A percentile compares a stretch with the other conserved stretches of the same genome.
Conservation (phyloP, 2,888 invertebrate species). For the Caenorhabditis sp. region DNA sequence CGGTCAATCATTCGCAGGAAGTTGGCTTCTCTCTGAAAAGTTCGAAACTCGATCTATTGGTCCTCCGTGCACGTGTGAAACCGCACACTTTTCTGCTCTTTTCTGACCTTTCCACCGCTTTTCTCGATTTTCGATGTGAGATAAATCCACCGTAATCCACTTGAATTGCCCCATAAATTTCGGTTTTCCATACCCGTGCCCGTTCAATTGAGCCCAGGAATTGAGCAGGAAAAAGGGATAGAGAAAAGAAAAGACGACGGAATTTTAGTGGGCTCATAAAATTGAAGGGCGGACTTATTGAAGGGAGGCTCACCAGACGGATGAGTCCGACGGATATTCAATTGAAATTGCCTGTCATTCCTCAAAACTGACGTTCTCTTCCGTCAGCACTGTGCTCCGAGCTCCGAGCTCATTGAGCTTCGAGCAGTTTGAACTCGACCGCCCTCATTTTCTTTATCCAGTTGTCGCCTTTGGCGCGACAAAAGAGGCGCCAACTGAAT, state of each 20-base stretch:
- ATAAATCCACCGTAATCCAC: background rate
- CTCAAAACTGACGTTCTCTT: background rate
- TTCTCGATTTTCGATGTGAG: conserved; percentile 11
- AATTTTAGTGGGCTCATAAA: conserved; percentile 43
- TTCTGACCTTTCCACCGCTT: conserved; percentile 7
- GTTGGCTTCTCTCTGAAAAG: conserved; percentile 78
- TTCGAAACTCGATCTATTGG: conserved; percentile 7
- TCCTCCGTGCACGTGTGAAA: conserved; percentile 15
- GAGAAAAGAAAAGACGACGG: conserved; percentile 9
- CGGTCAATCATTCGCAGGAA: conserved; percentile 79
- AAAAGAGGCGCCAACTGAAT: conserved; percentile 47
- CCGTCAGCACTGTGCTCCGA: no score
- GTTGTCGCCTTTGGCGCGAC: conserved; percentile 48
- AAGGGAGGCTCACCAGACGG: conserved; percentile 5
- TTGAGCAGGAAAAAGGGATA: conserved; percentile 37
- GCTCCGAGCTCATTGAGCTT: no score
- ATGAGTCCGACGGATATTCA: conserved; percentile 25
- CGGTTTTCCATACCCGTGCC: conserved; percentile 58
- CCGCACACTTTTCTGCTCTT: conserved; percentile 12
- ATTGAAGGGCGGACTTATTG: conserved; percentile 47
- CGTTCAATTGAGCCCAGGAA: conserved; percentile 37
- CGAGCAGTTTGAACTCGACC: background rate
- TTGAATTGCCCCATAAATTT: conserved; percentile 43
- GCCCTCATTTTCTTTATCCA: conserved; percentile 25
- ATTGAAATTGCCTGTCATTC: conserved; percentile 5